These are phyloP conservation scores for Squalus acanthias DNA, from an alignment of 2,797 vertebrate genomes.

Conservation along the genomic window DNA sequence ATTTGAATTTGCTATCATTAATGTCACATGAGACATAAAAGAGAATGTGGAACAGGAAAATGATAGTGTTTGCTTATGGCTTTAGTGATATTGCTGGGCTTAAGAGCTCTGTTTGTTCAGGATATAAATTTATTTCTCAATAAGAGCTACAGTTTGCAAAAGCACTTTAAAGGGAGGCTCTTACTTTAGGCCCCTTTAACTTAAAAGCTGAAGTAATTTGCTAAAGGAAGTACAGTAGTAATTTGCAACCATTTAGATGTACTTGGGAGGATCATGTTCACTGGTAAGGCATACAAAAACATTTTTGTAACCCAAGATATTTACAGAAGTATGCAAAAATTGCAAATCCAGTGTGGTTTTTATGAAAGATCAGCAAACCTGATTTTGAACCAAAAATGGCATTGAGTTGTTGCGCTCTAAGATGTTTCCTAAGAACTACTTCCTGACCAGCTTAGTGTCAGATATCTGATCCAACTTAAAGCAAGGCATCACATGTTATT, in stretches of 20 bases:
- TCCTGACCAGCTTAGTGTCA: background rate
- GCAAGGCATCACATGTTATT: constrained; percentile 16
- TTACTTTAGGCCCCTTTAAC: background rate
- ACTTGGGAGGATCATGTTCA: constrained; percentile 1
- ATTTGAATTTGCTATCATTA: background rate
- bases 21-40: constrained; percentile 30
- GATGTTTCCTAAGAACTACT: background rate
- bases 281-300: background rate
- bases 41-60: background rate
- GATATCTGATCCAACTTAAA: background rate
- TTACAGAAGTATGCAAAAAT: background rate
- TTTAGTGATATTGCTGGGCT: constrained; percentile 33
- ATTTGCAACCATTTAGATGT: constrained; percentile 26
- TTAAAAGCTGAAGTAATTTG: constrained; percentile 28
- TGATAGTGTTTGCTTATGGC: constrained; percentile 26
- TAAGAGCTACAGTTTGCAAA: constrained; percentile 7
- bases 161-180: background rate
- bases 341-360: background rate
- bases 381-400: constrained; percentile 4
- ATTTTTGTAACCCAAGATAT: constrained; percentile 26
- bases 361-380: constrained; percentile 23
- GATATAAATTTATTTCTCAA: constrained; percentile 18
- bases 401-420: background rate
- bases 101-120: constrained; percentile 18
- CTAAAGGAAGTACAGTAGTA: constrained; percentile 18